Conservation (phyloP, 2,113 vertebrate species). For the Strix aluco region DNA sequence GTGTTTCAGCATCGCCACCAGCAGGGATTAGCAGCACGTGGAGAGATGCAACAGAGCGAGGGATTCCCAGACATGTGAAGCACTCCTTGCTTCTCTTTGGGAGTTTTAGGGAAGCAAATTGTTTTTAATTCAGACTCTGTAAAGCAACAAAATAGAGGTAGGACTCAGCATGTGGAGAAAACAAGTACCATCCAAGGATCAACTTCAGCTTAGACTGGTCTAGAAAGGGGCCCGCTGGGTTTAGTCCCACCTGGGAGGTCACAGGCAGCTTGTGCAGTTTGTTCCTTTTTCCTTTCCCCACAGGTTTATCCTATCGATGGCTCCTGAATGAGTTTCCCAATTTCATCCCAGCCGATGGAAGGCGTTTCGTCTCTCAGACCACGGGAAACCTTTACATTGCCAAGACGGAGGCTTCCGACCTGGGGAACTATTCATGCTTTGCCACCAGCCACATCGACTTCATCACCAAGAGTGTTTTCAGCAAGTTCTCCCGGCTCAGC, state of each 20-base stretch:
- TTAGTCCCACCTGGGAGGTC: background rate
- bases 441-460: slow-evolving; percentile 93
- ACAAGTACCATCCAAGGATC: background rate
- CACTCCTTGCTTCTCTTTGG: background rate
- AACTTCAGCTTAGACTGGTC: background rate
- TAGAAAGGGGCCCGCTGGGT: background rate
- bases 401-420: slow-evolving; percentile 85
- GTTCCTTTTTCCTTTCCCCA: background rate
- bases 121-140: background rate
- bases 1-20: background rate
- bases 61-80: background rate
- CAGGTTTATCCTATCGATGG: slow-evolving; percentile 94
- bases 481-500: slow-evolving; percentile 87
- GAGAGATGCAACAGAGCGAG: too few relatives aligned
- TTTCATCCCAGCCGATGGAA: slow-evolving; percentile 84
- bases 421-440: slow-evolving; percentile 92
- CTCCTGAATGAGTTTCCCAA: slow-evolving; percentile 93
- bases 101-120: background rate
- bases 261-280: too few relatives aligned
- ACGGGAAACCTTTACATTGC: slow-evolving; percentile 95
- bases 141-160: background rate
- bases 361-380: slow-evolving; percentile 93
- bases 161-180: background rate
- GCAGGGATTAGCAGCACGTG: background rate
- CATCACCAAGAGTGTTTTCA: slow-evolving; percentile 96